A percentile compares a stretch with the other conserved stretches of the same genome.
Evolutionary conservation across 2,888 invertebrate species (phyloP).

Genomic region (Amphimallon solstitiale): DNA sequence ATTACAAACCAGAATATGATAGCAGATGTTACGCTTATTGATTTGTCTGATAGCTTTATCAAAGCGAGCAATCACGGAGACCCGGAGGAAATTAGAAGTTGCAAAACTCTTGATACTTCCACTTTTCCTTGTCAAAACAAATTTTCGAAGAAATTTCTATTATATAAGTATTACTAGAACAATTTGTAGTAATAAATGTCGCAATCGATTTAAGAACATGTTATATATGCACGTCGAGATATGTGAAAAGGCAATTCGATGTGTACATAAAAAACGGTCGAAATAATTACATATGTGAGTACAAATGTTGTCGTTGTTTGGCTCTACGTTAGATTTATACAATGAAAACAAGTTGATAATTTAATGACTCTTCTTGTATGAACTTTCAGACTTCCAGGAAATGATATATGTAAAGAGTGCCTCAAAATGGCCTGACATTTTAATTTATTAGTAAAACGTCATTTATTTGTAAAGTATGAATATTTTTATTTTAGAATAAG

Average conservation of each 20-base stretch:
- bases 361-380: too few relatives aligned
- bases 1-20: slow-evolving; percentile 42
- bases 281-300: too few relatives aligned
- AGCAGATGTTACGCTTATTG: slow-evolving; percentile 46
- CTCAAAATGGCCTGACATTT: too few relatives aligned
- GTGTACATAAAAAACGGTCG: not conserved
- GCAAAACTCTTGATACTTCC: slow-evolving; percentile 37
- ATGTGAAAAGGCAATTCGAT: not conserved
- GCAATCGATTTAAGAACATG: not conserved
- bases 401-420: too few relatives aligned
- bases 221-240: slow-evolving; percentile 4
- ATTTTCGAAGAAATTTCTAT: not conserved
- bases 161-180: not conserved
- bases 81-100: slow-evolving; percentile 47
- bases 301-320: too few relatives aligned
- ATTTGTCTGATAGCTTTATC: slow-evolving; percentile 44
- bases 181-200: slow-evolving; percentile 5
- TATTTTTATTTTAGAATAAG: too few relatives aligned
- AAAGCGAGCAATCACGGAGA: slow-evolving; percentile 43
- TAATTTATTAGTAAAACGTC: too few relatives aligned
- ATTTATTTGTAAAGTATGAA: too few relatives aligned
- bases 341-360: too few relatives aligned
- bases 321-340: too few relatives aligned
- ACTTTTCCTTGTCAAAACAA: not conserved
- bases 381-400: too few relatives aligned